These are phyloP conservation scores for Athene noctua DNA, from an alignment of 2,113 vertebrate genomes.

Conservation along the genomic window DNA sequence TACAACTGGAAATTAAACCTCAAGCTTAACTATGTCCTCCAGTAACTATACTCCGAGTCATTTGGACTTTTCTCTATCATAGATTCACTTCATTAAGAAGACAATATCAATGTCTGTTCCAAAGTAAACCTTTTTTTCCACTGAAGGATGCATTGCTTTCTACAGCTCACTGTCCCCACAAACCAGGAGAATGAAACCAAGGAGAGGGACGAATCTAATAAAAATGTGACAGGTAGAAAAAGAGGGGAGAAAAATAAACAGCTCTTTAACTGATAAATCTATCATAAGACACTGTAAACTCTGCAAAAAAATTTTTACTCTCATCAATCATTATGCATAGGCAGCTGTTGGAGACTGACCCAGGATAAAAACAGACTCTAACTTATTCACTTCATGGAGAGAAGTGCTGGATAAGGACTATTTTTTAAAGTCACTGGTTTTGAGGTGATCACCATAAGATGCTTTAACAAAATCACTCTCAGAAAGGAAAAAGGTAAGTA, in stretches of 20 bases:
- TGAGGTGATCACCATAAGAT: neutral
- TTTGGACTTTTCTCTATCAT: neutral
- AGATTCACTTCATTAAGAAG: neutral
- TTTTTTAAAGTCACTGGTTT: neutral
- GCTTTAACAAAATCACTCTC: neutral
- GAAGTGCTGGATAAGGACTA: neutral
- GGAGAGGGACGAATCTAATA: neutral
- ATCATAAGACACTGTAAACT: neutral
- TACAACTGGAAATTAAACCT: neutral
- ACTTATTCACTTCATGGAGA: neutral
- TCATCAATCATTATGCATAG: neutral
- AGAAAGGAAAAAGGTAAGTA: neutral
- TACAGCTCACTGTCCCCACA: neutral
- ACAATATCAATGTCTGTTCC: neutral
- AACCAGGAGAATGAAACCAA: neutral
- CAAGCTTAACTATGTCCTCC: neutral
- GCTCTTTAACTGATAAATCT: neutral
- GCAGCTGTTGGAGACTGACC: neutral
- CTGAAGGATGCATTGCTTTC: neutral
- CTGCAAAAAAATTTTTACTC: neutral
- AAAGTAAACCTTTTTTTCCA: neutral
- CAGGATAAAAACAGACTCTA: neutral
- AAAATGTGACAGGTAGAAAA: neutral
- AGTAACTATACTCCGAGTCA: neutral
- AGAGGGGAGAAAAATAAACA: neutral